A percentile compares a stretch with the other conserved stretches of the same genome.
These are phyloP conservation scores for Laterallus jamaicensis DNA, from an alignment of 2,113 vertebrate species.

Conservation along the genomic window DNA sequence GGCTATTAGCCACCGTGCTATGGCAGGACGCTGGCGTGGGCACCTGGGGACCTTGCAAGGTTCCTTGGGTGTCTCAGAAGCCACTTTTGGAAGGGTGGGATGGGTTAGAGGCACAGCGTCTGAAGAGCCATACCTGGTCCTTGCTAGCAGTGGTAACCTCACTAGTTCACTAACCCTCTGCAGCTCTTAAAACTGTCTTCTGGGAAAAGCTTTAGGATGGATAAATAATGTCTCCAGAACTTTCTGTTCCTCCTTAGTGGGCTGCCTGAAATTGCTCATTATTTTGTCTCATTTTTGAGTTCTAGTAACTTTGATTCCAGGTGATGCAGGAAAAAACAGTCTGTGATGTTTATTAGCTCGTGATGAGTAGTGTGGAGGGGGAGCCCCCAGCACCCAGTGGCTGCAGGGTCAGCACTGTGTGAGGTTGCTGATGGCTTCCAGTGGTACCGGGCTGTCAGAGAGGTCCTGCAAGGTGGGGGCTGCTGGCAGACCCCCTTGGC, in stretches of 20 bases:
- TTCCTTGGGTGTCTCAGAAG: not conserved
- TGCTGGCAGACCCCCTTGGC: fast-evolving
- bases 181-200: not conserved
- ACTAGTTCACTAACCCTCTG: not conserved
- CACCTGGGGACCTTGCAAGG: not conserved
- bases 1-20: not conserved
- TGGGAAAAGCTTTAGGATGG: not conserved
- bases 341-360: not conserved
- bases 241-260: not conserved
- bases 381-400: not conserved
- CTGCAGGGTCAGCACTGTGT: no score
- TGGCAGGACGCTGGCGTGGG: fast-evolving
- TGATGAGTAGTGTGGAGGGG: not conserved
- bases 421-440: not conserved
- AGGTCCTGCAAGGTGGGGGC: not conserved
- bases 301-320: not conserved
- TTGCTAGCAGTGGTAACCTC: not conserved
- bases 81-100: not conserved
- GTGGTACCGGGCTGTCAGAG: not conserved
- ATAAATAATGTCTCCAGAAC: not conserved
- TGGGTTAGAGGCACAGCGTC: no score
- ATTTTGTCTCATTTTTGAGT: not conserved
- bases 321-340: not conserved
- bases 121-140: not conserved
- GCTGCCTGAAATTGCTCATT: not conserved